Evolutionary conservation across 2,797 vertebrate species (phyloP).

Genomic region (Cephalopachus bancanus): DNA sequence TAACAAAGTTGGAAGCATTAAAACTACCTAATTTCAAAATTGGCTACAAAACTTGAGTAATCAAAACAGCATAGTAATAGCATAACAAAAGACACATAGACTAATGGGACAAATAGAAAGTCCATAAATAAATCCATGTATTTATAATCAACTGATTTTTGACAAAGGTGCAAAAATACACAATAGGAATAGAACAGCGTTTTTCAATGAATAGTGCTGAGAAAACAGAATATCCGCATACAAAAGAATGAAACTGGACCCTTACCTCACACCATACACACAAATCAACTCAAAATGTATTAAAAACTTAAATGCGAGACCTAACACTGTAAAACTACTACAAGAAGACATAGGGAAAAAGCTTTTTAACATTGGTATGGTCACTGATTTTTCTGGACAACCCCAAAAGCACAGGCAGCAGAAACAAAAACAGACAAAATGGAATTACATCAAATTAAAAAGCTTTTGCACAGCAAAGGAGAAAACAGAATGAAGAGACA

Average conservation of each 20-base stretch:
- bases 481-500: background rate
- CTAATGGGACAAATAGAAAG: background rate
- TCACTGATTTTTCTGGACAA: background rate
- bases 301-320: background rate
- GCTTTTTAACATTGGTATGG: background rate
- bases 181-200: background rate
- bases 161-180: background rate
- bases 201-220: background rate
- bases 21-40: background rate
- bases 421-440: background rate
- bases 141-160: background rate
- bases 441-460: background rate
- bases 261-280: background rate
- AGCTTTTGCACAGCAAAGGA: background rate
- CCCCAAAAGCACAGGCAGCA: background rate
- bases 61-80: background rate
- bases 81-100: background rate
- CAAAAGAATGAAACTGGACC: background rate
- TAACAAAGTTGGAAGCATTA: background rate
- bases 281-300: background rate
- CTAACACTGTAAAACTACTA: background rate
- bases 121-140: background rate
- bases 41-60: background rate
- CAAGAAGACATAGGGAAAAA: background rate
- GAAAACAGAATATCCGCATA: background rate